Conservation (phyloP, 37 sponge, comb jelly and placozoan species). For the Cliona cf. orientalis region DNA sequence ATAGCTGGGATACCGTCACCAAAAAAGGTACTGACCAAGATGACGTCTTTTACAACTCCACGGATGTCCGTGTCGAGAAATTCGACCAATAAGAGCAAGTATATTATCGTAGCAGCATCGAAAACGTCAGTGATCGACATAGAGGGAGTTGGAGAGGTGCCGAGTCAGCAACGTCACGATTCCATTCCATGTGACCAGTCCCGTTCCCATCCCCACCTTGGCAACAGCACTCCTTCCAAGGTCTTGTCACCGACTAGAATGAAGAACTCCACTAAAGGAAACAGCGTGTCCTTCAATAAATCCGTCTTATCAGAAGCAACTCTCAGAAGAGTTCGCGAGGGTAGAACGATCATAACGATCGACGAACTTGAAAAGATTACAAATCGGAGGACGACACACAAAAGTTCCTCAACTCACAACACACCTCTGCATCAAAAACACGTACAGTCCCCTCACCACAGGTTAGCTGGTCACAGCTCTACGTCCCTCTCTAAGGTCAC, state of each 20-base stretch:
- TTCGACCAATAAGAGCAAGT: constrained; percentile 28
- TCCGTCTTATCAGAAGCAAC: constrained; percentile 16
- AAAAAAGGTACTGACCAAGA: constrained; percentile 31
- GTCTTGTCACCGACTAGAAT: too few species aligned
- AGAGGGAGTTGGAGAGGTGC: background rate
- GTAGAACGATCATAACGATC: background rate
- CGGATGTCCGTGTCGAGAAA: constrained; percentile 50
- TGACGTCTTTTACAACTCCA: constrained; percentile 21
- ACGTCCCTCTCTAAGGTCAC: too few species aligned
- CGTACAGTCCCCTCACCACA: too few species aligned
- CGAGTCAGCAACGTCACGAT: background rate
- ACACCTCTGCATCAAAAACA: too few species aligned
- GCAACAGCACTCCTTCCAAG: background rate
- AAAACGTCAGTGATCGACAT: background rate
- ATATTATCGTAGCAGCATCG: background rate
- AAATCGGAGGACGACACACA: background rate
- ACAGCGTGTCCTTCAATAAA: background rate
- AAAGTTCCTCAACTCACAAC: background rate
- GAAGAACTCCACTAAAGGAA: background rate
- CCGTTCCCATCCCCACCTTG: background rate
- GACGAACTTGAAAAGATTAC: background rate
- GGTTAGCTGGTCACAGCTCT: too few species aligned
- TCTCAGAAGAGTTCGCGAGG: constrained; percentile 1
- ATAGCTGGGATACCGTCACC: background rate
- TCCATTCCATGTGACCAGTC: constrained; percentile 5